phyloP scores from a whole-genome alignment of 2,797 vertebrate genomes.

The Dermochelys coriacea region DNA sequence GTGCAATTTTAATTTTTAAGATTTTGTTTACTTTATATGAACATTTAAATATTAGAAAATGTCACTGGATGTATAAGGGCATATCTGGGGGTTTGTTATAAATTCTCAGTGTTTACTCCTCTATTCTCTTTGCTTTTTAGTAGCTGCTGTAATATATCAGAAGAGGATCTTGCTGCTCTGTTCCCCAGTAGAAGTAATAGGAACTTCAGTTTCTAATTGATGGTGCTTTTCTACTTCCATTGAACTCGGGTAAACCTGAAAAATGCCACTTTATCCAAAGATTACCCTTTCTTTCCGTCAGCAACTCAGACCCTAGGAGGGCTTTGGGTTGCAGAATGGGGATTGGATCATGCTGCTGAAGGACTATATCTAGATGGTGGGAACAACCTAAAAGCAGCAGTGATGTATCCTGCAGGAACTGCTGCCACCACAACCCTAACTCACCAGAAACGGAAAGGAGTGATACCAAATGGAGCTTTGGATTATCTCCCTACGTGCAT shows the following conservation, averaged over 20 bases:
- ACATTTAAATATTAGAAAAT: neutral
- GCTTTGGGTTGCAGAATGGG: neutral
- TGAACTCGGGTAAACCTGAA: neutral
- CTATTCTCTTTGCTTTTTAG: neutral
- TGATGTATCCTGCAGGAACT: neutral
- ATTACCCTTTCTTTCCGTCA: neutral
- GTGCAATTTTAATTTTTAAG: neutral
- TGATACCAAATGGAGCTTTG: neutral
- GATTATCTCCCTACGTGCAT: neutral
- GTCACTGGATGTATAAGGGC: neutral
- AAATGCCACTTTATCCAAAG: neutral
- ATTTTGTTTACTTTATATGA: neutral
- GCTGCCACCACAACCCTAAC: neutral
- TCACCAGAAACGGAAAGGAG: neutral
- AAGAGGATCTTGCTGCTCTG: constrained; percentile 32
- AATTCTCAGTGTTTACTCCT: neutral
- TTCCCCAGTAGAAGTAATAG: neutral
- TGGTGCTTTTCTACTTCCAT: neutral
- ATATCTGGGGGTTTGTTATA: neutral
- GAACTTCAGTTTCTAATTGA: neutral
- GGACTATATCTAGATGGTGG: neutral
- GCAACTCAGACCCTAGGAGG: neutral
- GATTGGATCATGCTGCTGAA: neutral
- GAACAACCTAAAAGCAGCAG: neutral
- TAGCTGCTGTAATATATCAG: constrained; percentile 23